Percentiles rank a stretch among this genome's conserved stretches.
These are phyloP conservation scores for Ceyx erithaca DNA, from an alignment of 2,797 vertebrate species.

Conservation along the genomic window DNA sequence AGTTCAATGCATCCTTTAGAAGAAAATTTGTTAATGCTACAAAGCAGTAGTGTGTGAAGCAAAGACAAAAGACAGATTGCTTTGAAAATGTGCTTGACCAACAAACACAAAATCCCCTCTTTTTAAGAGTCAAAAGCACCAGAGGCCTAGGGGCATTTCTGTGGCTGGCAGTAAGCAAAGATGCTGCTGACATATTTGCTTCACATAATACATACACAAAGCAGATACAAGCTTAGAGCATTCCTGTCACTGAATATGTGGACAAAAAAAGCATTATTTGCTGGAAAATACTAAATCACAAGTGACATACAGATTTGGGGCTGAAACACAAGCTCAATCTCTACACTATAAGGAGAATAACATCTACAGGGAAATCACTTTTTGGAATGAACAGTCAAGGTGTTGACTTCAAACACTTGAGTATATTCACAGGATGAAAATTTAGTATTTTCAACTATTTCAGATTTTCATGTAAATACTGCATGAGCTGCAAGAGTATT, in stretches of 20 bases:
- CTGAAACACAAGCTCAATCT: neutral
- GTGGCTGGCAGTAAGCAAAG: neutral
- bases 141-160: neutral
- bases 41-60: neutral
- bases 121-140: neutral
- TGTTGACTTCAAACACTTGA: neutral
- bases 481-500: neutral
- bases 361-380: neutral
- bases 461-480: neutral
- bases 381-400: neutral
- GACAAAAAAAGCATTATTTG: neutral
- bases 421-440: neutral
- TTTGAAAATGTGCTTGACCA: conserved; percentile 11
- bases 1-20: neutral
- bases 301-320: neutral
- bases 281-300: neutral
- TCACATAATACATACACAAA: neutral
- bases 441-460: neutral
- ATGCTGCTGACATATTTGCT: neutral
- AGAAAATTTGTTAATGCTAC: neutral
- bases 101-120: neutral
- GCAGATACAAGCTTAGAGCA: neutral
- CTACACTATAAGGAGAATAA: neutral
- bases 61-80: neutral
- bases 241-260: neutral